phyloP scores from a whole-genome alignment of 2,113 vertebrate genomes.

The Prunella fulvescens region DNA sequence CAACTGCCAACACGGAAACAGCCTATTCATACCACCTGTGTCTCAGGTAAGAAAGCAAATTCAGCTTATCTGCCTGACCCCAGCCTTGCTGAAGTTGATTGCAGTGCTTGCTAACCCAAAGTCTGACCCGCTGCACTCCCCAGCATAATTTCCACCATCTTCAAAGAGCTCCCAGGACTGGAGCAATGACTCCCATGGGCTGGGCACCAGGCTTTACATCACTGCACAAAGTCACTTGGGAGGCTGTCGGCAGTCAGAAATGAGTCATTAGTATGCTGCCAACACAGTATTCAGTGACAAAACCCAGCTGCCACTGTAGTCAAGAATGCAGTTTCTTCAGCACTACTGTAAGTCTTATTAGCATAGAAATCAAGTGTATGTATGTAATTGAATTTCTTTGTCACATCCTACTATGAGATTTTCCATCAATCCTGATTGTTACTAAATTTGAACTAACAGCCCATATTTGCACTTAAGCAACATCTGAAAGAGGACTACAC shows the following conservation, averaged over 20 bases:
- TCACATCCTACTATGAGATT: conserved; percentile 53
- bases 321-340: conserved; percentile 58
- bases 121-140: neutral
- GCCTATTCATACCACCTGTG: neutral
- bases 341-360: conserved; percentile 58
- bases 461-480: conserved; percentile 60
- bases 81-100: neutral
- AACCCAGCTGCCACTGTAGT: conserved; percentile 61
- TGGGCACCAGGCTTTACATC: conserved; percentile 32
- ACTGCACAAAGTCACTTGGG: conserved; percentile 20
- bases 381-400: conserved; percentile 69
- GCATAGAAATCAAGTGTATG: conserved; percentile 60
- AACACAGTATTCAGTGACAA: conserved; percentile 64
- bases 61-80: neutral
- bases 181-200: accelerated
- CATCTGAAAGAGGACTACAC: conserved; percentile 55
- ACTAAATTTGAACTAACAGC: conserved; percentile 62
- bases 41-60: neutral
- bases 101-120: neutral
- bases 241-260: conserved; percentile 64
- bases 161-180: neutral
- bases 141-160: neutral
- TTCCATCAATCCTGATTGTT: conserved; percentile 65
- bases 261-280: conserved; percentile 66
- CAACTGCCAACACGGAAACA: neutral